Conservation (phyloP, 2,888 invertebrate species). For the Drosophila meridionalis region DNA sequence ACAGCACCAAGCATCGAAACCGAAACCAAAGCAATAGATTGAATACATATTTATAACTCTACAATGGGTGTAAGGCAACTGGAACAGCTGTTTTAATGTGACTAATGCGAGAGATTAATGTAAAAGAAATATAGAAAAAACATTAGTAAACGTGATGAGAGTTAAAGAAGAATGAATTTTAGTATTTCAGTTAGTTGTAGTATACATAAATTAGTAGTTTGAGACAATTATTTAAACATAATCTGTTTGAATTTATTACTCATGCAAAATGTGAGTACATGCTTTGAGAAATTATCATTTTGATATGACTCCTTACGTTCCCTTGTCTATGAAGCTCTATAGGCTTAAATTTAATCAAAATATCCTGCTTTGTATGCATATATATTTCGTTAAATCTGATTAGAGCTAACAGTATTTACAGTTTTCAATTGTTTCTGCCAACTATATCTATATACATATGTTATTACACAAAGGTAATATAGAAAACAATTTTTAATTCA, state of each 20-base stretch:
- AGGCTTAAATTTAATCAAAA: neutral
- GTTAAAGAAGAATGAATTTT: neutral
- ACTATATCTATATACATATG: neutral
- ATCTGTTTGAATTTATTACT: neutral
- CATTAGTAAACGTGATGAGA: neutral
- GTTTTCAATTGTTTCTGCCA: neutral
- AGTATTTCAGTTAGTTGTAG: neutral
- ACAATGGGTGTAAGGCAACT: slow-evolving; percentile 9
- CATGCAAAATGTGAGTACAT: neutral
- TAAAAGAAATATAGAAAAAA: neutral
- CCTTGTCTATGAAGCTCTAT: neutral
- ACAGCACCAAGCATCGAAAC: slow-evolving; percentile 39
- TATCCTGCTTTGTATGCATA: too few species aligned
- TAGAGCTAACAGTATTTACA: neutral
- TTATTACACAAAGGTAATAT: neutral
- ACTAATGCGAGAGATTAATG: neutral
- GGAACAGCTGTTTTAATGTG: neutral
- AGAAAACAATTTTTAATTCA: neutral
- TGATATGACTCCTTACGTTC: neutral
- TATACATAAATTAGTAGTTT: too few species aligned
- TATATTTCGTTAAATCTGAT: neutral
- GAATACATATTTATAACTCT: neutral
- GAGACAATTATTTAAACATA: neutral
- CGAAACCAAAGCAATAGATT: slow-evolving; percentile 51
- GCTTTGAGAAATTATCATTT: neutral